Evolutionary conservation across 2,888 invertebrate genomes (phyloP).

Genomic region (Argynnis bischoffii): DNA sequence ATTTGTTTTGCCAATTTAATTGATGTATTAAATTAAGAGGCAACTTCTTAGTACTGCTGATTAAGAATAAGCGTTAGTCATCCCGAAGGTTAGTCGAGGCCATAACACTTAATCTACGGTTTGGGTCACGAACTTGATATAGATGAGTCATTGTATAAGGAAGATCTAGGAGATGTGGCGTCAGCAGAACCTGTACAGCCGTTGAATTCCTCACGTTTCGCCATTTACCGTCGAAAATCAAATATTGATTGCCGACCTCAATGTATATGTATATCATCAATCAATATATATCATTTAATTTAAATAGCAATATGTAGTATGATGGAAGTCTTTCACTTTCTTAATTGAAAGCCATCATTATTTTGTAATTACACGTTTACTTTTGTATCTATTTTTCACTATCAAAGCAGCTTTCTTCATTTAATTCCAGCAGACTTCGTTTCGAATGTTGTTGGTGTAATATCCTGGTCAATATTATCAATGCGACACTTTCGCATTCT

Average conservation of each 20-base stretch:
- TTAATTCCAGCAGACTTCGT: too few relatives aligned
- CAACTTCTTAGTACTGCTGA: constrained; percentile 44
- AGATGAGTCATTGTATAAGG: constrained; percentile 73
- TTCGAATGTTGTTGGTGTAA: too few relatives aligned
- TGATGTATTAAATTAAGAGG: constrained; percentile 35
- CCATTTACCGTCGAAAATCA: constrained; percentile 26
- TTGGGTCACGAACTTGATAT: constrained; percentile 69
- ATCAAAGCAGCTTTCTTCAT: neutral
- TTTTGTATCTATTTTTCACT: constrained; percentile 43
- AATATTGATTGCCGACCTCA: constrained; percentile 23
- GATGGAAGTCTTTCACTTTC: constrained; percentile 48
- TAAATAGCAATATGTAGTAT: too few relatives aligned
- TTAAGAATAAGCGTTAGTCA: constrained; percentile 51
- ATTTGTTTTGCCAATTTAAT: constrained; percentile 39
- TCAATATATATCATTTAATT: too few relatives aligned
- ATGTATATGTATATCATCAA: too few relatives aligned
- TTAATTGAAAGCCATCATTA: constrained; percentile 43
- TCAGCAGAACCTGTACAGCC: constrained; percentile 53
- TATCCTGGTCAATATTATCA: too few relatives aligned
- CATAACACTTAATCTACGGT: constrained; percentile 66
- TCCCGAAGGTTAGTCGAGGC: constrained; percentile 59
- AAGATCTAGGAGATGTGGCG: constrained; percentile 74
- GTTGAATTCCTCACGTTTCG: constrained; percentile 39
- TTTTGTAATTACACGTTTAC: constrained; percentile 50
- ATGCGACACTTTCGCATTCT: too few relatives aligned